A percentile compares a stretch with the other conserved stretches of the same genome.
phyloP scores from a whole-genome alignment of 2,888 invertebrate genomes.

The Polia nebulosa region DNA sequence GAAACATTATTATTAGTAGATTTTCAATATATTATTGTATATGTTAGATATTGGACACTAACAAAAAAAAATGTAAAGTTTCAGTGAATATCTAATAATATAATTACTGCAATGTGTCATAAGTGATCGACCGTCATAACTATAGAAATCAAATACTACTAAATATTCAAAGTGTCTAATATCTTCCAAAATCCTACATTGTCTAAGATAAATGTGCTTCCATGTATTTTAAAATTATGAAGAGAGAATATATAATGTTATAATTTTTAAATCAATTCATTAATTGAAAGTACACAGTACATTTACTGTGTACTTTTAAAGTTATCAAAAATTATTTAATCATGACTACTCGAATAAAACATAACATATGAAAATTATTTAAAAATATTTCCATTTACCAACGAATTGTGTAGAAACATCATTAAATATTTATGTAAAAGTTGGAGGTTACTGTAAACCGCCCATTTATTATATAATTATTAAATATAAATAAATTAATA shows the following conservation, averaged over 20 bases:
- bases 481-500: constrained; percentile 14
- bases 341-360: constrained; percentile 3
- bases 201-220: constrained; percentile 68
- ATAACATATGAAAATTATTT: constrained; percentile 19
- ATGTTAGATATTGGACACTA: constrained; percentile 42
- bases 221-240: constrained; percentile 57
- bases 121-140: too few species aligned
- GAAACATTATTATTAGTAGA: constrained; percentile 44
- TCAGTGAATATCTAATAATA: too few species aligned
- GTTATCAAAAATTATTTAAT: constrained; percentile 11
- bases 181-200: constrained; percentile 38
- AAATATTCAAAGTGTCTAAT: constrained; percentile 41
- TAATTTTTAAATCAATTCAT: constrained; percentile 40
- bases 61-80: not conserved
- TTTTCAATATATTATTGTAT: constrained; percentile 39
- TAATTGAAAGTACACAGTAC: too few species aligned
- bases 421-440: constrained; percentile 1
- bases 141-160: too few species aligned
- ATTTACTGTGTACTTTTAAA: constrained; percentile 37
- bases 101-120: too few species aligned
- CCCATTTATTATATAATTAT: constrained; percentile 39
- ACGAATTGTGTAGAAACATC: constrained; percentile 7
- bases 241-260: constrained; percentile 29
- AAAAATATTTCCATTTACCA: constrained; percentile 22
- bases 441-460: constrained; percentile 47